Evolutionary conservation across 2,797 vertebrate species (phyloP), one percentile per base, ranked within the genome.

Genomic region (Anguilla megastoma): DNA sequence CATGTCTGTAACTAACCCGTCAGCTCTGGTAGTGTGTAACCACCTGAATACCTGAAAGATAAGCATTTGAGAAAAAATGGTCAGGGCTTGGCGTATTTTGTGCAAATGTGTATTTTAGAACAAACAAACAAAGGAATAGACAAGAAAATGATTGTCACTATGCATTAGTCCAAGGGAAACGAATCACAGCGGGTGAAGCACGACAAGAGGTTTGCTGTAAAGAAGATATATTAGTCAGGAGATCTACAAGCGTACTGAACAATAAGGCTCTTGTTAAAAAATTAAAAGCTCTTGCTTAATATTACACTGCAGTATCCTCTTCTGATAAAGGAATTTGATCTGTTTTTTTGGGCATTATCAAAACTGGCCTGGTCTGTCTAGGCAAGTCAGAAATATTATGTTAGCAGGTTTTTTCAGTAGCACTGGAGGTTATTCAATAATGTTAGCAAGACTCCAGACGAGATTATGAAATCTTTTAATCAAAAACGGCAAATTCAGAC

Each of bases 41-140:
- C 18, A 7, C 94, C 93, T 92, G 91, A 89, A 89, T 93, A 93
- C 89, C 96, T 97, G 71, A 56, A 88, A 90, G 90, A 71, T 88
- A 86, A 87, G 79, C 27, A 91, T 54, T 91, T 90, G 91, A 85
- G 41, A 89, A 54, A 76, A 86, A 87, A 85, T 12, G 83, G 52
- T 88, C 56, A 90, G 54, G 50, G 58, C 41, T 50, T 86, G 30
- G 45, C 24, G 48, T 16, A 80, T 36, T 84, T 58, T 27, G 36
- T 10, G 3, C 48, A 74, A 3, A 33, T 33, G 63, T 16, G 60
- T 58, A 79, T 82, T 89, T 85, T 54, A 85, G 36, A 86, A 58
- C 56, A 24, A 60, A 89, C 50, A 45, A 82, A 71, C 85, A 88
- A 87, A 84, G 24, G 63, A 85, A 52, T 21, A 48, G 14, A 27